phyloP scores from a whole-genome alignment of 1,140 invertebrate species.

The Conus betulinus region DNA sequence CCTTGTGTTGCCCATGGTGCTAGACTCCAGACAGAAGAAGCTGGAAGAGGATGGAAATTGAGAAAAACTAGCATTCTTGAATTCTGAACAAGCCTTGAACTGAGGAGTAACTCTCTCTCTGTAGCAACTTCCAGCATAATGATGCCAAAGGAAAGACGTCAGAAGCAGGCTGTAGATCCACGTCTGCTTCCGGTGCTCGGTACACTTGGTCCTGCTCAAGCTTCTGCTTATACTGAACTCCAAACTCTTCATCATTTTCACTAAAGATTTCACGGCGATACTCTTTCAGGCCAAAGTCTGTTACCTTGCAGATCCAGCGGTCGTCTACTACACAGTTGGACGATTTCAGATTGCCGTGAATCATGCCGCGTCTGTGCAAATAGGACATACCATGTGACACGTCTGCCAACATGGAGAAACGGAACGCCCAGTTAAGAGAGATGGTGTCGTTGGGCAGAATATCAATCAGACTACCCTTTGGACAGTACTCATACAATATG shows the following conservation, averaged over 20 bases:
- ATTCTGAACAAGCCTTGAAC: too few species aligned
- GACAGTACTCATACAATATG: conserved; percentile 65
- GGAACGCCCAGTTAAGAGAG: conserved; percentile 68
- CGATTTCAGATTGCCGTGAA: conserved; percentile 96
- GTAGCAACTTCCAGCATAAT: conserved; percentile 95
- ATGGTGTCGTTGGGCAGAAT: conserved; percentile 65
- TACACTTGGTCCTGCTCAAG: conserved; percentile 78
- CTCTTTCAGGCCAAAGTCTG: conserved; percentile 71
- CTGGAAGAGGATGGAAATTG: too few species aligned
- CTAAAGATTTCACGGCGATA: conserved; percentile 38
- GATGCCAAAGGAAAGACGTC: conserved; percentile 94
- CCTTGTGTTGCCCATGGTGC: too few species aligned
- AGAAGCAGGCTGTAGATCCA: conserved; percentile 82
- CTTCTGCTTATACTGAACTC: conserved; percentile 33
- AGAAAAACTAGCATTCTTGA: too few species aligned
- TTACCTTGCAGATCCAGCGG: conserved; percentile 93
- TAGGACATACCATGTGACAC: conserved; percentile 87
- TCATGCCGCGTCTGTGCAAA: conserved; percentile 89
- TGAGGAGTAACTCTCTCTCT: conserved; percentile 83
- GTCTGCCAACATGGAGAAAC: conserved; percentile 67
- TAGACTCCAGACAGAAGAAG: too few species aligned
- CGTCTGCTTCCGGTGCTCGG: conserved; percentile 93
- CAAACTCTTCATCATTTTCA: background rate
- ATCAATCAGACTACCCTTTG: conserved; percentile 66
- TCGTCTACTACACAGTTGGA: conserved; percentile 94